Evolutionary conservation across 1,140 invertebrate species (phyloP), one percentile per base, ranked within the genome.

Genomic region (Batillaria attramentaria): DNA sequence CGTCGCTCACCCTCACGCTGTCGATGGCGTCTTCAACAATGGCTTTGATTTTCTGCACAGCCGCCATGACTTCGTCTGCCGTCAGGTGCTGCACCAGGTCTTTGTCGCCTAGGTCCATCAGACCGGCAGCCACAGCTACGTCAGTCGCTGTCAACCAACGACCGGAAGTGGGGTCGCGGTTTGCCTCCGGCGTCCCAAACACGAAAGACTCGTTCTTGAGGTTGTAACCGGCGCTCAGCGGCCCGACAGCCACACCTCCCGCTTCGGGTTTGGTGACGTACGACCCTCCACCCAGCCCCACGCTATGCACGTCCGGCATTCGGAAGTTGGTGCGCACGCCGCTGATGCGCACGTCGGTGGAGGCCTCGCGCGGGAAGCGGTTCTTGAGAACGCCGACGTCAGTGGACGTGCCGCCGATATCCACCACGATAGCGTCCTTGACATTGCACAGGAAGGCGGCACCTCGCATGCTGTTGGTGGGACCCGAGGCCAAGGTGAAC

Each of bases 381-480:
- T 86, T 86, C 62, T 80, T 74, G 28, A 90, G 62, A 37, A 89
- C 69, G 13, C 89, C 89, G 10, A 89, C 84, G 74, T 90, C 89
- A 0, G 86, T 85, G 3, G 84, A 88, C 5, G 89, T 90, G 10
- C 89, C 89, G 13, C 89, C 89, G 60, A 90, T 89, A 81, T 90
- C 89, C 18, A 89, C 79, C n/a, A 90, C 89, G 31, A 90, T 77
- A 8, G 85, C 88, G 68, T 89, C 82, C 50, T 84, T 83, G 1
- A 85, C 50, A 6, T 84, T 84, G 24, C 84, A 87, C 31, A 90
- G 72, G 66, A 85, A 90, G 4, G 87, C 87, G 5, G 89, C 88
- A 8, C 89, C 89, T n/a, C 87, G 82, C 88, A 90, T 90, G 69
- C 86, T 88, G 69, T 90, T 90, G 69, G 89, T 90, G 1, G 89